Evolutionary conservation across 2,113 vertebrate genomes (phyloP), one percentile per base, ranked within the genome.

Genomic region (Amphiprion ocellaris): DNA sequence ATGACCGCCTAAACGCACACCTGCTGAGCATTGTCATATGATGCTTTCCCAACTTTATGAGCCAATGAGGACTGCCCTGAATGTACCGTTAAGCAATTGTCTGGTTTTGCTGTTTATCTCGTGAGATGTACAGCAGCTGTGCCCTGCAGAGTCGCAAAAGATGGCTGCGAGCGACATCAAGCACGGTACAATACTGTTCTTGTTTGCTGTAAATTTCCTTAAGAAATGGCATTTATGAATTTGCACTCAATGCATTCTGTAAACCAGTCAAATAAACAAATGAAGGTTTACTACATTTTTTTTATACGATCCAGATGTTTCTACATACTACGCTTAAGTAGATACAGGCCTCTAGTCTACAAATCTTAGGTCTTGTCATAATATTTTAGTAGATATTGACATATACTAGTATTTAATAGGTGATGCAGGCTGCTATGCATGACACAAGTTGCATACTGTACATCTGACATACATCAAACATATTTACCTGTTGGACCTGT

Each of bases 21-120:
- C 41, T 78, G 74, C 52, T 58, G 55, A 72, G 71, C 15, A 15
- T 49, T 55, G 67, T 62, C 62, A 64, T 52, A 21, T 23, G 14
- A 53, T 21, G 44, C 83, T 81, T 81, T 81, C 41, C 15, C 30
- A 81, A 53, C 87, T 79, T 83, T 74, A 80, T 46, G 71, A 87
- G 74, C 63, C 7, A 5, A 19, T 12, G 14, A 65, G 58, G 79
- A 64, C 58, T 44, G 44, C 70, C 11, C 28, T 24, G 15, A 53
- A 56, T 15, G 7, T 33, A 41, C 63, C 0, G 21, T 85, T 76
- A 69, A 85, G 74, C 17, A 7, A 54, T 59, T 12, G 56, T 69
- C 30, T 44, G 62, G 7, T 56, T 68, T 56, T 19, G 17, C 33
- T 37, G 33, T 37, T 56, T 10, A 63, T 46, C 58, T 49, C 21